Evolutionary conservation across 2,888 invertebrate genomes (phyloP).

Genomic region (Polydrusus cervinus): DNA sequence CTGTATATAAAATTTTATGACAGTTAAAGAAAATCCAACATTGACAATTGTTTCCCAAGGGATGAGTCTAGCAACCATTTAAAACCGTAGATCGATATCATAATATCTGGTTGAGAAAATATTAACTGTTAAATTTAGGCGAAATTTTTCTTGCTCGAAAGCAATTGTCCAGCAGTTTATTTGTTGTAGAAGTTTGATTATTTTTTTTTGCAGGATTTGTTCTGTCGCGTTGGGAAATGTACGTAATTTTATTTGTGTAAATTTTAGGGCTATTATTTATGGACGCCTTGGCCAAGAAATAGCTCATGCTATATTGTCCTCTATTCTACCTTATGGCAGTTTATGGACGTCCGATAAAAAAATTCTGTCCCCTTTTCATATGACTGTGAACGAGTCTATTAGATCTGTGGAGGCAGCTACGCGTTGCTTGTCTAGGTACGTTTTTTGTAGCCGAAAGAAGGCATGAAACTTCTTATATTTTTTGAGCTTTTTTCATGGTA

Average conservation of each 20-base stretch:
- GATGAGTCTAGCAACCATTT: too few relatives aligned
- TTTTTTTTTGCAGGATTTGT: neutral
- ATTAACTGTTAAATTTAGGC: too few relatives aligned
- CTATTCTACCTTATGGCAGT: slow-evolving; percentile 69
- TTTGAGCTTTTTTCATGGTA: neutral
- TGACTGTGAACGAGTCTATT: slow-evolving; percentile 67
- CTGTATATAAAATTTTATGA: too few relatives aligned
- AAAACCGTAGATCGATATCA: too few relatives aligned
- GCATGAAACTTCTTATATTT: too few relatives aligned
- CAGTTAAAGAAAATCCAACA: too few relatives aligned
- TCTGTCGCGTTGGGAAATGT: too few relatives aligned
- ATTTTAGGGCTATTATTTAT: slow-evolving; percentile 71
- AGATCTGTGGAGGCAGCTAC: slow-evolving; percentile 56
- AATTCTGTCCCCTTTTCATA: slow-evolving; percentile 68
- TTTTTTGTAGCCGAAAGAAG: neutral
- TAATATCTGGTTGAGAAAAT: too few relatives aligned
- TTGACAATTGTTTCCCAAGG: too few relatives aligned
- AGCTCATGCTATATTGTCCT: slow-evolving; percentile 70
- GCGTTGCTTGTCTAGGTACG: slow-evolving; percentile 46
- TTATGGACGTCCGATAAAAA: slow-evolving; percentile 70
- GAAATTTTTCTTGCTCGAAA: too few relatives aligned
- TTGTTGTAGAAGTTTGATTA: neutral
- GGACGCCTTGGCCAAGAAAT: slow-evolving; percentile 72
- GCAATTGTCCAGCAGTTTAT: too few relatives aligned
- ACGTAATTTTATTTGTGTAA: neutral